phyloP scores from a whole-genome alignment of 2,888 invertebrate genomes.

The Raillietiella orientalis region DNA sequence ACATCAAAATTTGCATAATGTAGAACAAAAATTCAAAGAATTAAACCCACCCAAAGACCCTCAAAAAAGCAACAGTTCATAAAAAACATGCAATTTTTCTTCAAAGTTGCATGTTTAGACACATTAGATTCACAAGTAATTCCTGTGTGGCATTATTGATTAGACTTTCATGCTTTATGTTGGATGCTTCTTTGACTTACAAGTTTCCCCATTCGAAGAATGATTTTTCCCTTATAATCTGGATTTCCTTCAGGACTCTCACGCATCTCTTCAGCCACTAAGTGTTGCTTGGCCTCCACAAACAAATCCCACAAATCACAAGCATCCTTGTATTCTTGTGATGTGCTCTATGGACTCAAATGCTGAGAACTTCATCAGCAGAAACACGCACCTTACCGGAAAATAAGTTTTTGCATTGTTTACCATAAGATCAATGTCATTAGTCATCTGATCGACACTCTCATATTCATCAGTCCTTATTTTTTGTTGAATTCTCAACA shows the following conservation, averaged over 20 bases:
- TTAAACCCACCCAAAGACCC: no score
- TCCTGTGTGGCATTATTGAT: no score
- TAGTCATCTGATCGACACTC: conserved; percentile 60
- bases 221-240: conserved; percentile 19
- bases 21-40: no score
- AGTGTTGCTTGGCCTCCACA: conserved; percentile 15
- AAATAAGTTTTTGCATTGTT: conserved; percentile 87
- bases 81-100: no score
- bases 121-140: no score
- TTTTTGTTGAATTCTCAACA: conserved; percentile 80
- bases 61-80: no score
- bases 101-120: no score
- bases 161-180: no score
- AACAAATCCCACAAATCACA: conserved; percentile 58
- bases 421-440: conserved; percentile 64
- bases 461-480: conserved; percentile 87
- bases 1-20: no score
- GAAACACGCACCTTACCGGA: no score
- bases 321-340: conserved; percentile 64
- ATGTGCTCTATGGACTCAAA: conserved; percentile 23
- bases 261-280: conserved; percentile 4
- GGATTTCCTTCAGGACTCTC: no score
- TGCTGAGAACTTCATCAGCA: not conserved
- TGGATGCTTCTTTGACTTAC: no score
- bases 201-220: conserved; percentile 19